These are phyloP conservation scores for Martes martes DNA, from an alignment of 2,113 vertebrate genomes.

Conservation along the genomic window DNA sequence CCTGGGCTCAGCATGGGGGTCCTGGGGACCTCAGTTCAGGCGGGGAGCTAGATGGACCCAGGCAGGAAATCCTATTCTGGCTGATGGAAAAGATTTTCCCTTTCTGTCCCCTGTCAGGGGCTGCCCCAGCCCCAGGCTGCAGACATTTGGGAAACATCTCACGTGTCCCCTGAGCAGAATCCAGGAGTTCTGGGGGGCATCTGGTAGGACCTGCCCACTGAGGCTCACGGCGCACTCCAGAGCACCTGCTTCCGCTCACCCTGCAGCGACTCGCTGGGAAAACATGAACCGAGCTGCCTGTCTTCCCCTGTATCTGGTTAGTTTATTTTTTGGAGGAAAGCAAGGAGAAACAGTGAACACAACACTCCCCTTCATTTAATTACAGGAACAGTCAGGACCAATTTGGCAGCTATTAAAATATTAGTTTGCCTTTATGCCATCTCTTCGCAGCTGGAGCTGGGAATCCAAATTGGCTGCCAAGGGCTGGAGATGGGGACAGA, in stretches of 20 bases:
- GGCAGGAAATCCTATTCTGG: slow-evolving; percentile 14
- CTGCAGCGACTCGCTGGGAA: background rate
- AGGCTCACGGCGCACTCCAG: background rate
- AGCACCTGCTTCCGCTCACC: background rate
- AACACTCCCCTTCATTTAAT: slow-evolving; percentile 41
- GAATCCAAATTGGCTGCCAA: slow-evolving; percentile 21
- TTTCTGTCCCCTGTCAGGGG: slow-evolving; percentile 17
- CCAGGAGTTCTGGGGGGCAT: slow-evolving; percentile 32
- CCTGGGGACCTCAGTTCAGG: background rate
- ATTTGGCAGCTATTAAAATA: slow-evolving; percentile 54
- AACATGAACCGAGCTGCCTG: background rate
- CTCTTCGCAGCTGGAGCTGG: background rate
- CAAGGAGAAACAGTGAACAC: background rate
- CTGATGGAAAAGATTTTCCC: background rate
- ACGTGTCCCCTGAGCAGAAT: background rate
- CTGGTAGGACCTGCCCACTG: slow-evolving; percentile 20
- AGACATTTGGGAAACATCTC: background rate
- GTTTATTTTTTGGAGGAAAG: slow-evolving; percentile 37
- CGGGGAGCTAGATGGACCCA: background rate
- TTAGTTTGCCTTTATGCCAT: background rate
- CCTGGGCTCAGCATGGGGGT: background rate
- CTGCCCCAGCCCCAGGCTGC: background rate
- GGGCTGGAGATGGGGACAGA: background rate
- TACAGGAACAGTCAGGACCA: slow-evolving; percentile 29
- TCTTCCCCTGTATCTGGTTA: background rate